Percentiles rank a stretch among this genome's conserved stretches.
These are phyloP conservation scores for Drosophila watanabei DNA, from an alignment of 1,140 invertebrate genomes.

Conservation along the genomic window DNA sequence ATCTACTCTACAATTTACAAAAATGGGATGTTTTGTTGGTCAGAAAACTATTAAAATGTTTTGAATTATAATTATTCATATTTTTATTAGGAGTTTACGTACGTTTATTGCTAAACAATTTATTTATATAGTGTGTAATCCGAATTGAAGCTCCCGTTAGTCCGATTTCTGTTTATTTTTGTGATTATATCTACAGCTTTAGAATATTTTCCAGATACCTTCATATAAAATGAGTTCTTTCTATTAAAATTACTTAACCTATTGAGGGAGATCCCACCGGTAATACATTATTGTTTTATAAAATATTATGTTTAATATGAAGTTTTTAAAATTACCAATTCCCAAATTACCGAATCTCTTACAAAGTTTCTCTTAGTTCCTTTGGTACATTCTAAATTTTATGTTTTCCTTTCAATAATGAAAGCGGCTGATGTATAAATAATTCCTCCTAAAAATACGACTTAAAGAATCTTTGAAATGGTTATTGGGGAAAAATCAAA, in stretches of 20 bases:
- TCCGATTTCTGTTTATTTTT: not conserved
- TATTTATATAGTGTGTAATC: not conserved
- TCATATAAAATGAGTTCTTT: not conserved
- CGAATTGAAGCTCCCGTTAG: not conserved
- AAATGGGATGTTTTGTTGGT: not conserved
- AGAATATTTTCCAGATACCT: too few species aligned
- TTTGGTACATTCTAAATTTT: not conserved
- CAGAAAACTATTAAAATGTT: not conserved
- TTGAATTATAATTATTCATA: not conserved
- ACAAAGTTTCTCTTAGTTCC: not conserved
- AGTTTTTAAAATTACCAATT: not conserved
- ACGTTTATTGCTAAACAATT: not conserved
- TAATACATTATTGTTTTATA: not conserved
- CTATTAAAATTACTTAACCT: not conserved
- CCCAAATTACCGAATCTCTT: not conserved
- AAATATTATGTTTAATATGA: not conserved
- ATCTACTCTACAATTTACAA: not conserved
- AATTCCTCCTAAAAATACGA: slow-evolving; percentile 6
- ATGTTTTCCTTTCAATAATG: slow-evolving; percentile 4
- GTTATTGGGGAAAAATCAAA: not conserved
- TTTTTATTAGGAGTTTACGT: not conserved
- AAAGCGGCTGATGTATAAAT: slow-evolving; percentile 8
- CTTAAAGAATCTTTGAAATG: slow-evolving; percentile 2
- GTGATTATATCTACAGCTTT: not conserved
- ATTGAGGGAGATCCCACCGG: not conserved